Percentiles rank a stretch among this genome's conserved stretches.
Evolutionary conservation across 2,113 vertebrate species (phyloP).

Genomic region (Apodemus speciosus): DNA sequence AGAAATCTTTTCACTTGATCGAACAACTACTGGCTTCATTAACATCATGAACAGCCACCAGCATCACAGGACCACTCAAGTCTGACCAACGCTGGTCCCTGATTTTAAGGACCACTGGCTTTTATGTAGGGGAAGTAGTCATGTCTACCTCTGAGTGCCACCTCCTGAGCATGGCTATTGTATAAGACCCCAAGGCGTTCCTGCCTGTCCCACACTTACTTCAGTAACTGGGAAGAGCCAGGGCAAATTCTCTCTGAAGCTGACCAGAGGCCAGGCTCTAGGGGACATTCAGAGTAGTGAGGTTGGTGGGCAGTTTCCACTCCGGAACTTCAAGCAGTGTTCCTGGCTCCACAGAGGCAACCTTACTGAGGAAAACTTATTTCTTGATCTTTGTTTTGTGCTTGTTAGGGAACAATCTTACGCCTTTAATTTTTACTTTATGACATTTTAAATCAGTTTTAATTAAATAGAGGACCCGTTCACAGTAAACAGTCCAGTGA

Average conservation of each 20-base stretch:
- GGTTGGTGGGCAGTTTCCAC: background rate
- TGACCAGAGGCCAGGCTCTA: background rate
- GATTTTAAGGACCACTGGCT: background rate
- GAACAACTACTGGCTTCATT: background rate
- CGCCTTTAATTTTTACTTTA: background rate
- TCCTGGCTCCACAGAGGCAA: background rate
- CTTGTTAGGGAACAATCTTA: background rate
- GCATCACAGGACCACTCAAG: background rate
- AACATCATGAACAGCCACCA: background rate
- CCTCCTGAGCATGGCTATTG: background rate
- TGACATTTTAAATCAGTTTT: conserved; percentile 25
- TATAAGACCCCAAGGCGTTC: background rate
- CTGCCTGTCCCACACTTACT: background rate
- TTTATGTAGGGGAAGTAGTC: background rate
- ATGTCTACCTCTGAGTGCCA: too few species aligned
- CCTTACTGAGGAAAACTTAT: background rate
- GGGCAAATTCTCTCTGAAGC: background rate
- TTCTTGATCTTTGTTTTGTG: background rate
- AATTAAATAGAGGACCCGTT: background rate
- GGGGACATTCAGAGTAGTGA: background rate
- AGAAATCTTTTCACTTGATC: background rate
- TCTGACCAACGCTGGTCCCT: background rate
- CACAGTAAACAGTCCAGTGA: background rate
- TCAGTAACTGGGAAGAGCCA: background rate
- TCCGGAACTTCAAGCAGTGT: background rate